phyloP scores from a whole-genome alignment of 2,797 vertebrate species.

The Hipposideros larvatus region DNA sequence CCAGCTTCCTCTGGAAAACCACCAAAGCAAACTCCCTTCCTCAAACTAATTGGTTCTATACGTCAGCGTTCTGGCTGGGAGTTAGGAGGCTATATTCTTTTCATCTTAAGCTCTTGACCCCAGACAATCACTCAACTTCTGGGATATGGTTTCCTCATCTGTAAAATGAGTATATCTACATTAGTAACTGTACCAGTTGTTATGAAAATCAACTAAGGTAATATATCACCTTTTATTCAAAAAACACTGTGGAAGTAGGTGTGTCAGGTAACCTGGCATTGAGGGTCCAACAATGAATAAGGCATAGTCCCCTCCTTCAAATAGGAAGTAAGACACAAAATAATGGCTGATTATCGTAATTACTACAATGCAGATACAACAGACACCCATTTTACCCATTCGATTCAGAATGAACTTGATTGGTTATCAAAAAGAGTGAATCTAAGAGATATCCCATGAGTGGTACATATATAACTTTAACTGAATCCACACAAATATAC shows the following conservation, averaged over 20 bases:
- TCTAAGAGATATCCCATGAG: not conserved
- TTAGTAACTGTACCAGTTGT: not conserved
- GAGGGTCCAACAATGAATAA: not conserved
- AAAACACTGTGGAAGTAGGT: not conserved
- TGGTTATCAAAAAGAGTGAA: not conserved
- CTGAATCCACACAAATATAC: not conserved
- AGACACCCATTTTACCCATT: not conserved
- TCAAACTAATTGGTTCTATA: not conserved
- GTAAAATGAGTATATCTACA: not conserved
- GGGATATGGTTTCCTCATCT: not conserved
- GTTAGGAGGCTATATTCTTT: not conserved
- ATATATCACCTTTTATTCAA: not conserved
- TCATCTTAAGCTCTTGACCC: not conserved
- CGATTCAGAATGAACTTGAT: not conserved
- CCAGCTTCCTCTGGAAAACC: not conserved
- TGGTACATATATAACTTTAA: not conserved
- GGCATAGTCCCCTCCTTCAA: not conserved
- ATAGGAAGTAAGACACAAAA: not conserved
- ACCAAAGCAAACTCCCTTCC: not conserved
- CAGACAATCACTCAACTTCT: not conserved
- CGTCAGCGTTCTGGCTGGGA: not conserved
- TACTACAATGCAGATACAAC: not conserved
- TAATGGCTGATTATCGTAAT: not conserved
- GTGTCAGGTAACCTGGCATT: not conserved
- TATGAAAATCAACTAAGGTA: slow-evolving; percentile 17